Conservation (phyloP, 1,140 invertebrate species). For the Dendroctonus valens region DNA sequence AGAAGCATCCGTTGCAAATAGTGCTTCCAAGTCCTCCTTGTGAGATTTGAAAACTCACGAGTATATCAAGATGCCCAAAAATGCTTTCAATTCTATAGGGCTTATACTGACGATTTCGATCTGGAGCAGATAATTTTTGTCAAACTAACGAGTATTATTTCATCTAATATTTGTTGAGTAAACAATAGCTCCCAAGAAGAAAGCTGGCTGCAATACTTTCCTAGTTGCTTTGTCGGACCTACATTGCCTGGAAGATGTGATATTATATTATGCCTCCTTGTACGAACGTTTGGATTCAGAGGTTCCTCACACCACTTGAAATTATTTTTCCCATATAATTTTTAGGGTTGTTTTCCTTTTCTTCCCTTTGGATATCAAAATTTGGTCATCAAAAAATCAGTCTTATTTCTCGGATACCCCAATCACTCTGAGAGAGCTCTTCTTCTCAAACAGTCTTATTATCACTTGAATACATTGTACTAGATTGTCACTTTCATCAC, state of each 20-base stretch:
- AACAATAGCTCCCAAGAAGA: background rate
- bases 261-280: conserved; percentile 3
- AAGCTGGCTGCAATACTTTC: background rate
- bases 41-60: conserved; percentile 18
- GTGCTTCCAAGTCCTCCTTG: conserved; percentile 8
- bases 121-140: background rate
- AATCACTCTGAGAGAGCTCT: no score
- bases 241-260: background rate
- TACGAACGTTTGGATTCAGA: conserved; percentile 1
- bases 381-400: no score
- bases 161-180: background rate
- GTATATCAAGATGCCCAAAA: conserved; percentile 25
- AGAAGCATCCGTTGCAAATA: conserved; percentile 29
- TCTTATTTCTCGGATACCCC: no score
- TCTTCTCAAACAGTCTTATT: no score
- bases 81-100: conserved; percentile 15
- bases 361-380: no score
- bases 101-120: background rate
- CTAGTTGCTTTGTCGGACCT: background rate
- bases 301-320: no score
- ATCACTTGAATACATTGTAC: no score
- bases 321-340: no score
- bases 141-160: background rate
- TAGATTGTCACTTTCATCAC: no score
- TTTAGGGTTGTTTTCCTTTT: no score